Evolutionary conservation across 2,113 vertebrate genomes (phyloP).

Genomic region (Todiramphus chloris): DNA sequence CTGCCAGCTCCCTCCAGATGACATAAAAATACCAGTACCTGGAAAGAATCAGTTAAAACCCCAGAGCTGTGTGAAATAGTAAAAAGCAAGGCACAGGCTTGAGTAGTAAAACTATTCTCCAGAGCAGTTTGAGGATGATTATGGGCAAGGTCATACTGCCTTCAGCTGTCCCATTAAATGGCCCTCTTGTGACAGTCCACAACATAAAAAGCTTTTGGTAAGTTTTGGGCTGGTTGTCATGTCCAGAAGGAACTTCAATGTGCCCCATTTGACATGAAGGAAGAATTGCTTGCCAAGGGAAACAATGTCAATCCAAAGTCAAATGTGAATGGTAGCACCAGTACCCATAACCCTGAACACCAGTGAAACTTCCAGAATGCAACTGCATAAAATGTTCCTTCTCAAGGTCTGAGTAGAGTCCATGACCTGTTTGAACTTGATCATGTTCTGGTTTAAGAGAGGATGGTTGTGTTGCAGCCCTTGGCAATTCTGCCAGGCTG

Average conservation of each 20-base stretch:
- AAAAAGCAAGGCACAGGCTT: not conserved
- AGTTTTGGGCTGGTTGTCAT: not conserved
- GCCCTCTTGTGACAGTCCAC: not conserved
- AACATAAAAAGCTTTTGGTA: not conserved
- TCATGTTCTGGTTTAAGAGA: not conserved
- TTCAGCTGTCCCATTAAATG: not conserved
- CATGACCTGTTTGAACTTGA: not conserved
- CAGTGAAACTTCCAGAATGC: not conserved
- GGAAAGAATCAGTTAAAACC: not conserved
- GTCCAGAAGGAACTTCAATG: not conserved
- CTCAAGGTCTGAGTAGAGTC: not conserved
- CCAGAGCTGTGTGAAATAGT: not conserved
- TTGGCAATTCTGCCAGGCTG: not conserved
- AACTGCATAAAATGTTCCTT: not conserved
- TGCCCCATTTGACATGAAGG: not conserved
- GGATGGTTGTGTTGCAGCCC: not conserved
- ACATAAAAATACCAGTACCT: not conserved
- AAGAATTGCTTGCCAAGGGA: not conserved
- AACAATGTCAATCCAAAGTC: not conserved
- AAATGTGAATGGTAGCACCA: not conserved
- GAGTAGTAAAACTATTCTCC: not conserved
- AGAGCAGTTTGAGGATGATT: not conserved
- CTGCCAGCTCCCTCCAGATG: not conserved
- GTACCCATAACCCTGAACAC: not conserved
- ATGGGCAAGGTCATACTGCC: not conserved